A percentile compares a stretch with the other conserved stretches of the same genome.
phyloP scores from a whole-genome alignment of 2,888 invertebrate genomes.

The Oligia latruncula region DNA sequence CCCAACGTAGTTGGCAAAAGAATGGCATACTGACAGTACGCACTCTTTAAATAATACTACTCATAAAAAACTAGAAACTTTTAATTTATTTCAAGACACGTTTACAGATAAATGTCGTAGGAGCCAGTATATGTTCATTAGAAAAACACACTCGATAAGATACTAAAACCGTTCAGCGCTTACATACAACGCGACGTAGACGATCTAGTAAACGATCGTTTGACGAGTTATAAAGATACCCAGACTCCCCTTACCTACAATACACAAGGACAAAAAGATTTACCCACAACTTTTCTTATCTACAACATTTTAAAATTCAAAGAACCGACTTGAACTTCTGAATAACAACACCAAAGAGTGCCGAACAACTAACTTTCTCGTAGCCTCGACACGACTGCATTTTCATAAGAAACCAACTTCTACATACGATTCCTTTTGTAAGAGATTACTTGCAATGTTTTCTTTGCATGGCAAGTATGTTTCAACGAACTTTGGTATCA shows the following conservation, averaged over 20 bases:
- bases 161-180: too few relatives aligned
- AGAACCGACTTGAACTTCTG: conserved; percentile 46
- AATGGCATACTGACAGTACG: background rate
- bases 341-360: conserved; percentile 55
- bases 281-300: conserved; percentile 28
- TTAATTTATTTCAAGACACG: too few relatives aligned
- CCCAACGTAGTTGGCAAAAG: background rate
- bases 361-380: conserved; percentile 37
- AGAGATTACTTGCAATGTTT: conserved; percentile 44
- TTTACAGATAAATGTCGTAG: too few relatives aligned
- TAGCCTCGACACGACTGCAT: conserved; percentile 41
- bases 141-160: too few relatives aligned
- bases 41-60: too few relatives aligned
- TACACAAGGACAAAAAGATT: conserved; percentile 11
- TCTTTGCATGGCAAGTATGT: conserved; percentile 43
- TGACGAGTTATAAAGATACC: background rate
- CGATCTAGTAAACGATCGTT: background rate
- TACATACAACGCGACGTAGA: background rate
- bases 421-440: conserved; percentile 37
- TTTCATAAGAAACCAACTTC: conserved; percentile 52
- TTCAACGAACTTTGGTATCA: conserved; percentile 9
- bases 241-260: background rate
- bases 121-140: too few relatives aligned
- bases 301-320: conserved; percentile 60
- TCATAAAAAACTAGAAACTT: too few relatives aligned